Conservation (phyloP, 2,113 vertebrate genomes). For the Okapia johnstoni region DNA sequence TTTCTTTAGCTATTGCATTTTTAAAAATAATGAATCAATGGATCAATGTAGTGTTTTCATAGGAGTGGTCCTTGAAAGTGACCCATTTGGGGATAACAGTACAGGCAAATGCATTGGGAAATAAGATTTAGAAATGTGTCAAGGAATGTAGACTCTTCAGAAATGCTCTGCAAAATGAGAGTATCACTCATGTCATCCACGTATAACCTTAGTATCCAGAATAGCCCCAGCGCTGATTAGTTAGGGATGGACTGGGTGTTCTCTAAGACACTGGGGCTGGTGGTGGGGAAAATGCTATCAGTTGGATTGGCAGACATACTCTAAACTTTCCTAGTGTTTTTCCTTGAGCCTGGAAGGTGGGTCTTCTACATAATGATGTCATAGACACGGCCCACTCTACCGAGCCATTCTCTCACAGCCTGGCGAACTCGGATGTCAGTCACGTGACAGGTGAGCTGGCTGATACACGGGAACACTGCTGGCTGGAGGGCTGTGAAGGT, state of each 20-base stretch:
- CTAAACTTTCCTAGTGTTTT: slow-evolving; percentile 3
- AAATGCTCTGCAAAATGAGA: slow-evolving; percentile 40
- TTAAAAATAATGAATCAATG: neutral
- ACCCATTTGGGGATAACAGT: neutral
- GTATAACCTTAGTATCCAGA: neutral
- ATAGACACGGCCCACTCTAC: slow-evolving; percentile 93
- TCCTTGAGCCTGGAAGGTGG: neutral
- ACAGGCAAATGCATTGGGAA: slow-evolving; percentile 48
- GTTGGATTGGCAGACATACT: slow-evolving; percentile 36
- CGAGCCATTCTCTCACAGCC: slow-evolving; percentile 95
- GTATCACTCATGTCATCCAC: neutral
- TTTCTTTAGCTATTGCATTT: slow-evolving; percentile 46
- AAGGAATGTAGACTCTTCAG: slow-evolving; percentile 5
- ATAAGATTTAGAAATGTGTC: slow-evolving; percentile 38
- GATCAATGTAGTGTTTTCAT: neutral
- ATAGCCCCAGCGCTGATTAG: neutral
- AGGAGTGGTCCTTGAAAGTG: neutral
- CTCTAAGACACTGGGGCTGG: slow-evolving; percentile 1
- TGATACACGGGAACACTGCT: slow-evolving; percentile 94
- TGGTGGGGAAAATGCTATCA: neutral
- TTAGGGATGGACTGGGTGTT: neutral
- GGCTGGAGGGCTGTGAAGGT: slow-evolving; percentile 94
- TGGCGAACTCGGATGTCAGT: slow-evolving; percentile 92
- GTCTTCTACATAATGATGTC: slow-evolving; percentile 86
- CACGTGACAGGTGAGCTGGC: slow-evolving; percentile 96